phyloP scores from a whole-genome alignment of 2,797 vertebrate species.

The Acanthurus tractus region DNA sequence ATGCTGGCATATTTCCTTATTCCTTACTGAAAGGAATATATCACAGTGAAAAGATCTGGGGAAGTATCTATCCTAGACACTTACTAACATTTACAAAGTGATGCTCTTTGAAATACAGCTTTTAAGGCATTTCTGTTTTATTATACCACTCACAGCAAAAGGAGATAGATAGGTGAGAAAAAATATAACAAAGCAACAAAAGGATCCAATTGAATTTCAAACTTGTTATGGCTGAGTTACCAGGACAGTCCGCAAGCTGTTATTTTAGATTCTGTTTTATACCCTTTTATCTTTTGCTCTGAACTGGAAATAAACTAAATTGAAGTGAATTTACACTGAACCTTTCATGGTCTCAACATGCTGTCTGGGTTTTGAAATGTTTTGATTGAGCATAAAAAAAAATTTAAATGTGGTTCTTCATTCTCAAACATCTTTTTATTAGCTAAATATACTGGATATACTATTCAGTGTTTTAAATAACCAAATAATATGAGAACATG shows the following conservation, averaged over 20 bases:
- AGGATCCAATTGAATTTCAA: conserved; percentile 37
- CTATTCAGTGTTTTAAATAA: not conserved
- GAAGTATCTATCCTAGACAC: not conserved
- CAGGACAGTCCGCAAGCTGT: conserved; percentile 5
- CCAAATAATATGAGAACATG: not conserved
- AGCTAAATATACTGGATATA: not conserved
- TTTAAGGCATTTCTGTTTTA: conserved; percentile 42
- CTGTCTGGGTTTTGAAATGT: conserved; percentile 6
- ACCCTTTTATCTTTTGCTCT: conserved; percentile 34
- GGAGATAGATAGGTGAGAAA: not conserved
- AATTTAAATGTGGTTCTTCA: conserved; percentile 7
- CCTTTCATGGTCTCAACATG: conserved; percentile 15
- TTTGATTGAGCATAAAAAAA: conserved; percentile 8
- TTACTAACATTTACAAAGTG: conserved; percentile 19
- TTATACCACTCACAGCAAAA: conserved; percentile 18
- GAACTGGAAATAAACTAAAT: conserved; percentile 39
- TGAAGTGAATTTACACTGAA: conserved; percentile 3
- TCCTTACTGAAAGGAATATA: not conserved
- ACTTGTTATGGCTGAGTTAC: conserved; percentile 17
- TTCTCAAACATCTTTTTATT: not conserved
- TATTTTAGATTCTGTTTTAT: conserved; percentile 25
- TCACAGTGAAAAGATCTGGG: not conserved
- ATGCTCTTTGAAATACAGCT: conserved; percentile 41
- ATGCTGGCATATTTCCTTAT: not conserved
- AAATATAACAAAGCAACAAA: conserved; percentile 48